These are phyloP conservation scores for Hyposoter didymator DNA, from an alignment of 2,888 invertebrate genomes.

Conservation along the genomic window DNA sequence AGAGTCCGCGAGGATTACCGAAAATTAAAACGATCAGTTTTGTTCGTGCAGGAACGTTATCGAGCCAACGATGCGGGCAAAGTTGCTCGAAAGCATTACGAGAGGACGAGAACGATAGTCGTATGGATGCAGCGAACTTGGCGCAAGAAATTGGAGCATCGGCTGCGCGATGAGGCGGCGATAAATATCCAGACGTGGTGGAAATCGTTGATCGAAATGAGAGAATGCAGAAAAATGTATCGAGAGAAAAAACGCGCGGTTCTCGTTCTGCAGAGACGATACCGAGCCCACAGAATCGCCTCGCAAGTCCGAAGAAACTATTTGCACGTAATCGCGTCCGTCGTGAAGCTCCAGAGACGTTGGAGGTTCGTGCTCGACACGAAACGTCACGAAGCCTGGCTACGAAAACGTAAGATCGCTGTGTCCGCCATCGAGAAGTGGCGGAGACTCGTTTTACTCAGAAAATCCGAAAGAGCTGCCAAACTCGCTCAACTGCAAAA, in stretches of 20 bases:
- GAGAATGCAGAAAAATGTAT: constrained; percentile 49
- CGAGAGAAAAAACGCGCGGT: constrained; percentile 72
- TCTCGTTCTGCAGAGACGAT: constrained; percentile 82
- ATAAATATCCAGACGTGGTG: constrained; percentile 75
- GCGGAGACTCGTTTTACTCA: constrained; percentile 64
- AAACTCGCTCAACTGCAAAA: constrained; percentile 75
- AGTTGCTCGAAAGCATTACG: constrained; percentile 74
- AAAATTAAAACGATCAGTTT: constrained; percentile 56
- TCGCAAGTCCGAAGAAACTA: constrained; percentile 79
- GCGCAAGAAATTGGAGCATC: constrained; percentile 75
- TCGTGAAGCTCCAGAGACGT: constrained; percentile 70
- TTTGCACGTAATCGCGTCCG: constrained; percentile 49
- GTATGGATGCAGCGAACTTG: constrained; percentile 83
- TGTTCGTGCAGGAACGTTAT: constrained; percentile 72
- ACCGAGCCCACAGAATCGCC: constrained; percentile 82
- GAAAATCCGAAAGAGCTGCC: constrained; percentile 78
- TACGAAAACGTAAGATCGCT: constrained; percentile 61
- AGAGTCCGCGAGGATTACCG: constrained; percentile 77
- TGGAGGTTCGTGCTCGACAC: constrained; percentile 63
- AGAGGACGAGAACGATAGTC: constrained; percentile 72
- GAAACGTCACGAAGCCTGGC: constrained; percentile 53
- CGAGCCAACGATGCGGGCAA: constrained; percentile 44
- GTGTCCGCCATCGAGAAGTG: constrained; percentile 70
- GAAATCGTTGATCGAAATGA: constrained; percentile 68
- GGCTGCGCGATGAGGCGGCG: constrained; percentile 73